Conservation (phyloP, 2,797 vertebrate genomes). For the Phyllotis vaccarum region DNA sequence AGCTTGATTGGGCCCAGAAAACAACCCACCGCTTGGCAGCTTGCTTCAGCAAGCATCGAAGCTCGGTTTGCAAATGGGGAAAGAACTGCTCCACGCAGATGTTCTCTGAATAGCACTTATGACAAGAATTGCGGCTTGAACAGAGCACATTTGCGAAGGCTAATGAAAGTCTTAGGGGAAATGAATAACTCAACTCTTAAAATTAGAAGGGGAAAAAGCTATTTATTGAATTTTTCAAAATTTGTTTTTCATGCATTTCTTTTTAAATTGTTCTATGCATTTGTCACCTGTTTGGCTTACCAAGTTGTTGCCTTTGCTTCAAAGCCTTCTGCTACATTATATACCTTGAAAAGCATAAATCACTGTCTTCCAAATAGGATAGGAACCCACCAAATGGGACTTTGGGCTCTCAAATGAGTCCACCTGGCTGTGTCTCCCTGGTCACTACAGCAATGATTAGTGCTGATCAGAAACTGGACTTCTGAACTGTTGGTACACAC, state of each 20-base stretch:
- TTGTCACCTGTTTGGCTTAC: conserved; percentile 27
- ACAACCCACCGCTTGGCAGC: not conserved
- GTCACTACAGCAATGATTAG: accelerated
- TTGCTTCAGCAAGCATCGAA: conserved; percentile 44
- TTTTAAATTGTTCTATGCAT: conserved; percentile 40
- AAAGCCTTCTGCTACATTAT: not conserved
- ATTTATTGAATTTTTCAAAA: conserved; percentile 72
- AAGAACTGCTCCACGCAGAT: conserved; percentile 57
- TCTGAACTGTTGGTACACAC: accelerated
- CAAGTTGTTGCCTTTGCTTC: not conserved
- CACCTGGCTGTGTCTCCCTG: accelerated
- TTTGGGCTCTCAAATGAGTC: not conserved
- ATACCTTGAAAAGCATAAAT: not conserved
- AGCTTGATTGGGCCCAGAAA: conserved; percentile 60
- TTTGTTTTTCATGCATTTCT: conserved; percentile 61
- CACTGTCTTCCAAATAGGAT: not conserved
- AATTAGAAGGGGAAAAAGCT: conserved; percentile 69
- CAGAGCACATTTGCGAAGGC: conserved; percentile 36
- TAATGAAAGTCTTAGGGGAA: conserved; percentile 69
- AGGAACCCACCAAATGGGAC: accelerated
- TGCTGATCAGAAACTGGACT: not conserved
- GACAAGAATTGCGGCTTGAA: conserved; percentile 18
- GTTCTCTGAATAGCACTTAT: conserved; percentile 69
- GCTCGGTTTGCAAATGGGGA: conserved; percentile 10
- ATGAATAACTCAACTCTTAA: conserved; percentile 67